phyloP scores from a whole-genome alignment of 2,113 vertebrate species.

The Pandion haliaetus region DNA sequence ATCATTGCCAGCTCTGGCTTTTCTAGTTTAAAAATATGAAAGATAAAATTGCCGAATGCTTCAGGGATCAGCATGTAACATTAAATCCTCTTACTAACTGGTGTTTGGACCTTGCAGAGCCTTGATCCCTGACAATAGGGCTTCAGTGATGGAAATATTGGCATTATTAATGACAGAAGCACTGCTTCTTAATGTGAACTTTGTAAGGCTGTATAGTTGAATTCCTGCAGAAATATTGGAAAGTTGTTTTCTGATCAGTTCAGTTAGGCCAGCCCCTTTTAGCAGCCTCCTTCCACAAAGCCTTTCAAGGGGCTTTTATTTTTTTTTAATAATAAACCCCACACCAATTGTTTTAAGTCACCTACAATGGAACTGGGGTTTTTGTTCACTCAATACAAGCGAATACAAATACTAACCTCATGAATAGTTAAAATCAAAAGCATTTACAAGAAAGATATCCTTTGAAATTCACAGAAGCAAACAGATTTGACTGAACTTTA shows the following conservation, averaged over 20 bases:
- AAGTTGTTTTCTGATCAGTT: constrained; percentile 34
- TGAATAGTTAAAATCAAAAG: neutral
- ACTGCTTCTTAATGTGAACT: neutral
- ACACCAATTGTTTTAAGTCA: constrained; percentile 1
- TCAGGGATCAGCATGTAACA: neutral
- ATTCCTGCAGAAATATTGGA: neutral
- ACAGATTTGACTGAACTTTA: constrained; percentile 47
- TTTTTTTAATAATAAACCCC: neutral
- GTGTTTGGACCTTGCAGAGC: neutral
- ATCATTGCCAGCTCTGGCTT: neutral
- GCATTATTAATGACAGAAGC: neutral
- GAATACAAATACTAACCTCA: neutral
- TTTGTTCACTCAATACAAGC: neutral
- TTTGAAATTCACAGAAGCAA: constrained; percentile 51
- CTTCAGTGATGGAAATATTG: neutral
- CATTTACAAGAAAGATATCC: neutral
- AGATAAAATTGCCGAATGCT: neutral
- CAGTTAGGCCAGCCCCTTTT: constrained; percentile 1
- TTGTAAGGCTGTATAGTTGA: accelerated
- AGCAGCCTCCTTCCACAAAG: constrained; percentile 10
- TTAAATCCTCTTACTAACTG: neutral
- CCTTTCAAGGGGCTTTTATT: neutral
- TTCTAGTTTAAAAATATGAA: neutral
- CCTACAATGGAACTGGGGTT: neutral
- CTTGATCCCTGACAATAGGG: neutral